These are phyloP conservation scores for Blera fallax DNA, from an alignment of 2,888 invertebrate genomes.

Conservation along the genomic window DNA sequence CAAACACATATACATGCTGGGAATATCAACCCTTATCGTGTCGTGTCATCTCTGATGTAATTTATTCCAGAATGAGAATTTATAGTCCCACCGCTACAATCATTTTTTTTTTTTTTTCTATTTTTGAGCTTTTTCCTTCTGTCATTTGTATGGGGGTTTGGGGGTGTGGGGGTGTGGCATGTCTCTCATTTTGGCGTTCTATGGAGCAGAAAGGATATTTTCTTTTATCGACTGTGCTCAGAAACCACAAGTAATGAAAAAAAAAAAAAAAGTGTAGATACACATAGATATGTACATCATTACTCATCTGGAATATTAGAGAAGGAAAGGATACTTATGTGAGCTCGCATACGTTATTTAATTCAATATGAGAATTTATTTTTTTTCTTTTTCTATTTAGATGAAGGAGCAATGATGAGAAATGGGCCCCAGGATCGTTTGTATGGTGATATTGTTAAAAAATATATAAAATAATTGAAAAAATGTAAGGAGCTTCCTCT, in stretches of 20 bases:
- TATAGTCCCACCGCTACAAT: constrained; percentile 62
- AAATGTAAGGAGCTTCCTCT: constrained; percentile 3
- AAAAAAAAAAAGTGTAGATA: constrained; percentile 1
- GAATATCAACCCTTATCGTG: constrained; percentile 65
- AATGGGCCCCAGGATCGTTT: neutral
- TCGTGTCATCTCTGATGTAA: constrained; percentile 71
- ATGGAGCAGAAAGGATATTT: constrained; percentile 52
- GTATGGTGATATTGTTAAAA: neutral
- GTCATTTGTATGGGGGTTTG: too few species aligned
- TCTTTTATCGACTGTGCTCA: constrained; percentile 50
- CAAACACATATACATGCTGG: constrained; percentile 21
- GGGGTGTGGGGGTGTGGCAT: neutral
- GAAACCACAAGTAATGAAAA: constrained; percentile 46
- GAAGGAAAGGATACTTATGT: constrained; percentile 20
- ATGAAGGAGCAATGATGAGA: constrained; percentile 12
- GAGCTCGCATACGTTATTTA: constrained; percentile 60
- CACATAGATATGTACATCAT: constrained; percentile 50
- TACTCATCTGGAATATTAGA: constrained; percentile 43
- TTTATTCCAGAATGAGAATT: constrained; percentile 71
- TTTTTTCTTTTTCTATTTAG: constrained; percentile 27
- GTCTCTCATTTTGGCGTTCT: constrained; percentile 37
- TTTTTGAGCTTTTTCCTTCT: constrained; percentile 22
- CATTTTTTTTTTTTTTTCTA: constrained; percentile 1
- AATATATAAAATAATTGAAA: constrained; percentile 48
- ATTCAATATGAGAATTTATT: constrained; percentile 44